Evolutionary conservation across 2,888 invertebrate genomes (phyloP), one percentile per base, ranked within the genome.

Genomic region (Phlogophora meticulosa): DNA sequence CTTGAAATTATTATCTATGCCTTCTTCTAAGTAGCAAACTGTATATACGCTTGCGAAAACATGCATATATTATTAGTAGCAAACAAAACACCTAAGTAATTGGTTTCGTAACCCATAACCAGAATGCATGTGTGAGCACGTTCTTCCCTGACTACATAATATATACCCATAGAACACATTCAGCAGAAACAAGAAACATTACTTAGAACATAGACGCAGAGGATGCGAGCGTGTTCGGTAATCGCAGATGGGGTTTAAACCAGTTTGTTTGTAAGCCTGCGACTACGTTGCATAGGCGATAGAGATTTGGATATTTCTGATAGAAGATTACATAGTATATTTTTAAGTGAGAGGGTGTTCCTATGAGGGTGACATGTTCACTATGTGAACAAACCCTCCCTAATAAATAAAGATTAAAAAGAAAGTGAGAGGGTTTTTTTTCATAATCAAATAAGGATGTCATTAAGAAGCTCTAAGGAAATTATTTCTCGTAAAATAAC

Each of bases 141-240:
- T 55, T n/a, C 52, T 68, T 22, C 2, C 15, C 7, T 4, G 7
- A 22, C 9, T 28, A 53, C 46, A 45, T 17, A 28, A 15, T 55
- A 40, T 34, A 51, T 38, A 20, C 40, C 34, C 15, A 46, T 45
- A 56, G 40, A 28, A 60, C 40, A 45, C 10, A 49, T 52, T 34
- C 10, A 36, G 20, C 61, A 61, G 43, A 46, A 43, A 57, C 49
- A 51, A 24, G 40, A 32, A 4, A 74, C 53, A 38, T 60, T 51
- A 43, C 38, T 28, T 45, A 22, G 28, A 59, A 51, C 49, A 40
- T 59, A 46, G 24, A 70, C 1, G 11, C 43, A 42, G 61, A 61
- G 60, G 61, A 61, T 58, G 51, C n/a, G 61, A 58, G 55, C 76
- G 61, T 72, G 72, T 72, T 72, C 56, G 56, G 42, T 51, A 76